Percentiles rank a stretch among this genome's conserved stretches.
phyloP scores from a whole-genome alignment of 2,113 vertebrate species.

The Colaptes auratus region DNA sequence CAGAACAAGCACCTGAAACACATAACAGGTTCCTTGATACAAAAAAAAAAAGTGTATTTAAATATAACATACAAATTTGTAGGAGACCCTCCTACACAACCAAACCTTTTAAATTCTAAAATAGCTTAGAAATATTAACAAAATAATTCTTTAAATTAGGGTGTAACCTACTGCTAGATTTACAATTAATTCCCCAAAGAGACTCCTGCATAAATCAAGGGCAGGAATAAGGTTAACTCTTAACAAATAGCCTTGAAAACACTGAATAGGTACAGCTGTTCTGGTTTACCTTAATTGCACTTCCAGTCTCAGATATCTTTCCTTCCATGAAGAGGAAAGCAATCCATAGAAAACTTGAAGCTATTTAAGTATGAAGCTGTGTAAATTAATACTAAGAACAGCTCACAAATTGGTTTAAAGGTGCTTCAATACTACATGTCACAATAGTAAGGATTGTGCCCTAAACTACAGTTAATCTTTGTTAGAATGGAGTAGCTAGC shows the following conservation, averaged over 20 bases:
- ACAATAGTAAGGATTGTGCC: not conserved
- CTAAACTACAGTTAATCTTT: not conserved
- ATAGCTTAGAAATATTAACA: not conserved
- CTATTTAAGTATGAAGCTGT: not conserved
- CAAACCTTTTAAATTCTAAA: not conserved
- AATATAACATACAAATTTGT: not conserved
- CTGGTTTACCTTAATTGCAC: not conserved
- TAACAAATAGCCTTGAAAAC: accelerated
- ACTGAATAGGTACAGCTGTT: not conserved
- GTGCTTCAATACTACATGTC: not conserved
- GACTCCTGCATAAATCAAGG: not conserved
- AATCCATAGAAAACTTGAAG: not conserved
- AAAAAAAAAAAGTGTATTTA: not conserved
- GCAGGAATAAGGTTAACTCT: not conserved
- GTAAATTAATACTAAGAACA: not conserved
- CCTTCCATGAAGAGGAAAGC: not conserved
- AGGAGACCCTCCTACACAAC: not conserved
- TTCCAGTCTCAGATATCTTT: not conserved
- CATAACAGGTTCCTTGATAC: not conserved
- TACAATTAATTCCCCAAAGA: not conserved
- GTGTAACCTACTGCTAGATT: not conserved
- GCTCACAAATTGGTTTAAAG: not conserved
- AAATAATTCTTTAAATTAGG: not conserved
- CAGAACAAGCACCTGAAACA: not conserved
- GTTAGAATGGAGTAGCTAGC: not conserved